Evolutionary conservation across 1,140 invertebrate genomes (phyloP), one percentile per base, ranked within the genome.

Genomic region (Saccostrea glomerata): DNA sequence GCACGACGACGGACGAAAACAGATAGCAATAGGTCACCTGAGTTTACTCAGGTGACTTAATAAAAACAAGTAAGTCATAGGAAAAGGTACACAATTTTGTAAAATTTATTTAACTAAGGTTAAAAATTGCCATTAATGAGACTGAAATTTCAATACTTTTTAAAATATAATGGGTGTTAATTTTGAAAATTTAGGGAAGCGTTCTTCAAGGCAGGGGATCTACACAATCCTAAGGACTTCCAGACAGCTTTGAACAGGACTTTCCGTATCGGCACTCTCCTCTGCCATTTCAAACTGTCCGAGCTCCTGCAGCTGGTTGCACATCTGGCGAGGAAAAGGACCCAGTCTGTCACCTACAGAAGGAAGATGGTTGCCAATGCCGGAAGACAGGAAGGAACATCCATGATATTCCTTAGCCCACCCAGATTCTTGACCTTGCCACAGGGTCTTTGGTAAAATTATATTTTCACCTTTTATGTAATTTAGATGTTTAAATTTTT

Each of bases 201-300:
- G 6, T 86, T 66, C 40, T 86, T 86, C 54, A 86, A 70, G 54
- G 25, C 60, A 70, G 60, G 85, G 3, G 85, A 86, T 40, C 47
- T 86, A 4, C 23, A 86, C 60, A 73, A 70, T 54, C 30, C 84
- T 13, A 86, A 86, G 17, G n/a, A 55, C 17, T 86, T 86, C 17
- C 85, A 70, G n/a, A 66, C 25, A 1, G 85, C 63, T 1, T 12
- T 70, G 36, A 86, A 86, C 85, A 66, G 60, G 6, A 70, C 85
- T 9, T 86, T 86, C 36, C 20, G 17, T 23, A 17, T 66, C 23
- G 30, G 25, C 0, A 66, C 30, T 5, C 60, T 70, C 1, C 58
- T 86, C 13, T 86, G 30, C 85, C 30, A 66, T n/a, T 86, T 86
- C 25, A 66, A 63, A 23, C 60, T n/a, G n/a, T 4, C 17, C 3